These are phyloP conservation scores for Arvicanthis niloticus DNA, from an alignment of 2,113 vertebrate genomes.

Conservation along the genomic window DNA sequence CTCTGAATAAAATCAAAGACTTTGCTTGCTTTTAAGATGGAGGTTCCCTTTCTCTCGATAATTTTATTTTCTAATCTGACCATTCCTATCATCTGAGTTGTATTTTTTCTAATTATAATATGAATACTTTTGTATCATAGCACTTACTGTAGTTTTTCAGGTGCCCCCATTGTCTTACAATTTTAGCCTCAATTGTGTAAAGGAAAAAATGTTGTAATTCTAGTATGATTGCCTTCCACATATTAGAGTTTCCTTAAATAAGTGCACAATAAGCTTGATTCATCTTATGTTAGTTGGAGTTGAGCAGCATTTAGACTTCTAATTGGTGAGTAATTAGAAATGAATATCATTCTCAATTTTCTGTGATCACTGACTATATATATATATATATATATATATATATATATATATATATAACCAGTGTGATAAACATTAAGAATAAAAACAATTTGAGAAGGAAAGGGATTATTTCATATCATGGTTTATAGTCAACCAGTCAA, in stretches of 20 bases:
- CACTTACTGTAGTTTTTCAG: neutral
- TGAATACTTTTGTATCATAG: neutral
- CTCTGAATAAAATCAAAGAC: neutral
- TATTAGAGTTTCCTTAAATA: neutral
- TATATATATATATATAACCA: too few species aligned
- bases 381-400: too few species aligned
- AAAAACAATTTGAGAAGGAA: neutral
- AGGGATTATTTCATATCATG: neutral
- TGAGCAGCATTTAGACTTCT: neutral
- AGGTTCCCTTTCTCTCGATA: neutral
- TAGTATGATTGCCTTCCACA: neutral
- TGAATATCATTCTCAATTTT: neutral
- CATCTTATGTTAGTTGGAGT: neutral
- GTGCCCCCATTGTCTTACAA: neutral
- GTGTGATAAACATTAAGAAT: neutral
- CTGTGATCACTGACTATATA: neutral
- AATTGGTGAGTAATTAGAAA: neutral
- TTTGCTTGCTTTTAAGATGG: neutral
- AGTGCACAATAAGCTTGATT: neutral
- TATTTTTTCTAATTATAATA: neutral
- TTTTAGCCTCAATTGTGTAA: neutral
- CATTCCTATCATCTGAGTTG: neutral
- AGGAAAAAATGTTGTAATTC: neutral
- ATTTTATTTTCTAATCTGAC: constrained; percentile 41
- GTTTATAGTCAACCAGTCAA: neutral